These are phyloP conservation scores for Cistogaster globosa DNA, from an alignment of 2,888 invertebrate genomes.

Conservation along the genomic window DNA sequence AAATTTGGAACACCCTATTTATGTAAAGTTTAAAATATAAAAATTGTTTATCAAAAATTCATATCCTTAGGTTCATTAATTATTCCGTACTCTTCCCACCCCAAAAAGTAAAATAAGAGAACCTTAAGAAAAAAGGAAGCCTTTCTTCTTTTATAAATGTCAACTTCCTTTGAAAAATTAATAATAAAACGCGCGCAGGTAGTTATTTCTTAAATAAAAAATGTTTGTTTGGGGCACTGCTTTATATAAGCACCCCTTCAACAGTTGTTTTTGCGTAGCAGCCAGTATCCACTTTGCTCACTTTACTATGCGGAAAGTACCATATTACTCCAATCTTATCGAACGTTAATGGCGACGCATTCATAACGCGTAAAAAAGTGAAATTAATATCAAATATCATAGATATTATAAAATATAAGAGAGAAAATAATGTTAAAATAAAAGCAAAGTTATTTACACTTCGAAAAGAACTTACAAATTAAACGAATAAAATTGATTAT, in stretches of 20 bases:
- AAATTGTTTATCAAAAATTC: background rate
- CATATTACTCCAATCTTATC: slow-evolving; percentile 7
- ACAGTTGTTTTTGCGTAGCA: slow-evolving; percentile 18
- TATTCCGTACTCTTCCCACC: background rate
- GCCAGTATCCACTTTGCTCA: slow-evolving; percentile 9
- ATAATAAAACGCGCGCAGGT: slow-evolving; percentile 65
- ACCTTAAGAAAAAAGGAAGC: slow-evolving; percentile 47
- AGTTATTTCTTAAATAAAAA: slow-evolving; percentile 15
- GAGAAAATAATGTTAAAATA: background rate
- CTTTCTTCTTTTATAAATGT: slow-evolving; percentile 51
- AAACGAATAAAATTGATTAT: too few relatives aligned
- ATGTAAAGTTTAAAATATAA: background rate
- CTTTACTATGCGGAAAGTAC: background rate
- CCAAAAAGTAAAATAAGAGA: background rate
- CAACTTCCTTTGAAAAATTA: slow-evolving; percentile 68
- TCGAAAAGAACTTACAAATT: too few relatives aligned
- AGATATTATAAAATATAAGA: background rate
- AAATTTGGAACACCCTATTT: too few relatives aligned
- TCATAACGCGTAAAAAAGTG: slow-evolving; percentile 40
- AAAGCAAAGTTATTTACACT: too few relatives aligned
- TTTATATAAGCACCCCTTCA: slow-evolving; percentile 65
- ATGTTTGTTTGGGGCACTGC: slow-evolving; percentile 18
- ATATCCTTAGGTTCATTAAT: slow-evolving; percentile 2
- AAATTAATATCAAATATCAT: background rate
- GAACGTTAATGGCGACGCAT: slow-evolving; percentile 69